Conservation (phyloP, 2,113 vertebrate species). For the Cariama cristata region DNA sequence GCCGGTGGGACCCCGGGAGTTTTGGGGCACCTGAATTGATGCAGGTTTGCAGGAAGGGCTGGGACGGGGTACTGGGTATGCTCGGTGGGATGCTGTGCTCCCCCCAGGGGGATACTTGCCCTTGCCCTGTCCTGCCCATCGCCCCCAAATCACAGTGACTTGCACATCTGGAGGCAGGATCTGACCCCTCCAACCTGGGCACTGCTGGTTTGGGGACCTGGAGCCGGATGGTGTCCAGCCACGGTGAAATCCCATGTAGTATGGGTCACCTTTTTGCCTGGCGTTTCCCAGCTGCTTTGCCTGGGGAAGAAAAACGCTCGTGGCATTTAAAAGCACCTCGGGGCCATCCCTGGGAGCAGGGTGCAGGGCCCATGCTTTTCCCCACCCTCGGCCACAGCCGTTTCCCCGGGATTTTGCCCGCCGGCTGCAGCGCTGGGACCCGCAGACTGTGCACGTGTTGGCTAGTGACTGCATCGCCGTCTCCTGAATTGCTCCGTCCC, state of each 20-base stretch:
- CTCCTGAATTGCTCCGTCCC: not conserved
- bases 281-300: not conserved
- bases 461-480: not conserved
- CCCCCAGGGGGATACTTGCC: accelerated
- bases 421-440: not conserved
- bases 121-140: accelerated
- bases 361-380: accelerated
- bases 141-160: accelerated
- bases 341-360: not conserved
- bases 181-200: not conserved
- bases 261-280: accelerated
- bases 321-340: not conserved
- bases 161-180: not conserved
- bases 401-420: not conserved
- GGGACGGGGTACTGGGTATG: accelerated
- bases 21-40: not conserved
- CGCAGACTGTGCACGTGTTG: accelerated
- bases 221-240: not conserved
- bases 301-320: accelerated
- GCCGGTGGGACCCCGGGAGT: accelerated
- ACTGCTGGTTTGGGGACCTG: accelerated
- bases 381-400: accelerated
- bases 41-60: accelerated
- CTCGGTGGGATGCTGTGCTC: not conserved
- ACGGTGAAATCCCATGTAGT: accelerated